Base-by-base conservation (phyloP, 2,888 invertebrate species). In the Parascotia fuliginaria region DNA sequence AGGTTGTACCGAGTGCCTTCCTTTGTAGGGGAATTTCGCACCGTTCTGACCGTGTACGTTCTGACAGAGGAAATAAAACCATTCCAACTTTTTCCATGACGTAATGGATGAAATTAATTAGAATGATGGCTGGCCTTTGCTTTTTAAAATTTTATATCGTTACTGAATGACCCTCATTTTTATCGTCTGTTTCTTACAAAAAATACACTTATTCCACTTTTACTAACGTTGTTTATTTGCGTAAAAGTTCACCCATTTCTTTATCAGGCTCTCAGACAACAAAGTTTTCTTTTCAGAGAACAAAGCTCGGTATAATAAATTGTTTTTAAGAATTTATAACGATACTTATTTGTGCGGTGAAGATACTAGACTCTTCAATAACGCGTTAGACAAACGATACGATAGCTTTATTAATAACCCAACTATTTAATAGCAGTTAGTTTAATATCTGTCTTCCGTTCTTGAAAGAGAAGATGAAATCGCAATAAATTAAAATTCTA, bases 1-100 rank as follows among this genome's bases (percentile, higher is more conserved):
- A 83, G 77, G 73, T 67, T 70, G 73, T 73, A 73, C 66, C 42
- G 63, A 66, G 69, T 56, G 73, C 77, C 70, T 71, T 70, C 70
- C 70, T 79, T 76, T 77, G 65, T 73, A 74, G 70, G 69, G 47
- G 70, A 71, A 75, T 73, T 70, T 62, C 58, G 53, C 43, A 52
- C 54, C 62, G 39, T 50, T 57, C 16, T 36, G 29, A 33, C 38
- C 42, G 39, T 48, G 36, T 40, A 29, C 44, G 15, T 19, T 47
- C 33, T 36, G 19, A 50, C 51, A 55, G 41, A 56, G 54, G 50
- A 42, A 36, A 46, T 43, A 47, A 24, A 49, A 47, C 43, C 58
- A 60, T 56, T 53, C 24, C 16, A 41, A 49, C 60, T 62, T 36
- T 59, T 54, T 60, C 50, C 37, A 45, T 44, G 38, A 14, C 41